A percentile compares a stretch with the other conserved stretches of the same genome.
These are phyloP conservation scores for Chamaetylas fuelleborni DNA, from an alignment of 2,113 vertebrate species.

Conservation along the genomic window DNA sequence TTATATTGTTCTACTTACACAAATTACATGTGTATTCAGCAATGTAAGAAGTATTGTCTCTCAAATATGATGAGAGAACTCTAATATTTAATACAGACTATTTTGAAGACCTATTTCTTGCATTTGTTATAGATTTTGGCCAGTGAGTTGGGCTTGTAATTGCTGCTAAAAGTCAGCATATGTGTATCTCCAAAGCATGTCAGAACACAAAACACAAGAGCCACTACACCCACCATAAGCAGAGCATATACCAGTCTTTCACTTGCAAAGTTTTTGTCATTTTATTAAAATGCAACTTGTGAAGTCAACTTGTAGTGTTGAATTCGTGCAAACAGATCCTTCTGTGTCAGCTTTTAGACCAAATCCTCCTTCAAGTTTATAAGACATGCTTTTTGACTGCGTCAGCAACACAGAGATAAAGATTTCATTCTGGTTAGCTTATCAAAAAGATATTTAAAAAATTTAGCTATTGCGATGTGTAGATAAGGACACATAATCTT, in stretches of 20 bases:
- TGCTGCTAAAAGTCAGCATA: not conserved
- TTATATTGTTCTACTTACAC: not conserved
- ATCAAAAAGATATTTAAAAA: not conserved
- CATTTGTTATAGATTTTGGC: not conserved
- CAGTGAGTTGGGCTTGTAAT: not conserved
- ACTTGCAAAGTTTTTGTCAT: not conserved
- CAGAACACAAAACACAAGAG: not conserved
- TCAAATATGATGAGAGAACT: not conserved
- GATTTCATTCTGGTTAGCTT: not conserved
- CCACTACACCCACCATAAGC: not conserved
- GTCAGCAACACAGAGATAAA: not conserved
- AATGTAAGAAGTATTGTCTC: not conserved
- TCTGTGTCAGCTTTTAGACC: not conserved
- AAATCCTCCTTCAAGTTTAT: not conserved
- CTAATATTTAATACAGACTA: not conserved
- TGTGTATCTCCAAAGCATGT: not conserved
- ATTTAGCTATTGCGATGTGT: not conserved
- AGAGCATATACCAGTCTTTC: not conserved
- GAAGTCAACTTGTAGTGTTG: not conserved
- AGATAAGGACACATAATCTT: not conserved
- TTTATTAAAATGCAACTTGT: not conserved
- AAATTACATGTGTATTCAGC: not conserved
- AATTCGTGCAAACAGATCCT: not conserved
- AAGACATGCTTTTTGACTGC: not conserved
- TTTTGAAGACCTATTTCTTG: not conserved